These are phyloP conservation scores for Pangasius mekongensis DNA, from an alignment of 2,797 vertebrate genomes.

Conservation along the genomic window DNA sequence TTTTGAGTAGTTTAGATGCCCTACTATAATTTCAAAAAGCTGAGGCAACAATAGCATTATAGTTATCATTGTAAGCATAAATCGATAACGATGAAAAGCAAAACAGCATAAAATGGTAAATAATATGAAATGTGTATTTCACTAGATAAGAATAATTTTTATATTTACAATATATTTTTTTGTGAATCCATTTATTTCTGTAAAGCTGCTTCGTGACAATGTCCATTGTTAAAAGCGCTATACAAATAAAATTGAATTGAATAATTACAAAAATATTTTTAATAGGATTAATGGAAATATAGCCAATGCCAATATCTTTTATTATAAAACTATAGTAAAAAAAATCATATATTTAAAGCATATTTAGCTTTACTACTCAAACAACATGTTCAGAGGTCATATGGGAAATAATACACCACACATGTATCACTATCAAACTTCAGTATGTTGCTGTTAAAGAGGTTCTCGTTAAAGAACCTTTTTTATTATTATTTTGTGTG, in stretches of 20 bases:
- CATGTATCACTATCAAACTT: neutral
- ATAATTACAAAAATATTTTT: neutral
- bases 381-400: neutral
- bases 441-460: neutral
- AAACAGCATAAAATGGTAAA: neutral
- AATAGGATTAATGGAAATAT: neutral
- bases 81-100: neutral
- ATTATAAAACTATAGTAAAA: neutral
- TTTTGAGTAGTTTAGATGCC: neutral
- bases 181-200: no score
- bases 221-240: no score
- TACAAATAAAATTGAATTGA: no score
- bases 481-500: neutral
- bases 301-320: neutral
- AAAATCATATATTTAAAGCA: neutral
- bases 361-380: neutral
- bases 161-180: no score
- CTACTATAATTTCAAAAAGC: neutral
- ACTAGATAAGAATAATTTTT: neutral
- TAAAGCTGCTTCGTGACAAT: no score
- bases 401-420: neutral
- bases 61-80: neutral
- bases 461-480: neutral
- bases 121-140: neutral
- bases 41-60: neutral